Evolutionary conservation across 2,797 vertebrate genomes (phyloP).

Genomic region (Streptopelia turtur): DNA sequence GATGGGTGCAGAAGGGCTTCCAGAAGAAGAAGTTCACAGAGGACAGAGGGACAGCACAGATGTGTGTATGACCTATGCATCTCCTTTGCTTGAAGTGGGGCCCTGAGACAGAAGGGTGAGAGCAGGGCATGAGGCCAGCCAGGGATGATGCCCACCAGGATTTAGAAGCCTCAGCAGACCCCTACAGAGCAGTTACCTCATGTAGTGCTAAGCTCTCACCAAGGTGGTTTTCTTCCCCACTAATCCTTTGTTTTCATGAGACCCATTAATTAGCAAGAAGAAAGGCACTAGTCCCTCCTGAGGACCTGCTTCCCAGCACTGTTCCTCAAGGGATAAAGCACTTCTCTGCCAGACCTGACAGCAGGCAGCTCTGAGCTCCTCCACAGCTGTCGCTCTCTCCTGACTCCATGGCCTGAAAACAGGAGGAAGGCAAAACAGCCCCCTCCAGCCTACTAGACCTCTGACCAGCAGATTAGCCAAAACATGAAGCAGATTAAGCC

Average conservation of each 20-base stretch:
- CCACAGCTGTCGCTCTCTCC: accelerated
- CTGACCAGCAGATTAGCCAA: background rate
- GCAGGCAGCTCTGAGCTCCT: background rate
- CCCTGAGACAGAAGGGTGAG: background rate
- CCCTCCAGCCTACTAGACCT: background rate
- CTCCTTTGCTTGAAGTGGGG: background rate
- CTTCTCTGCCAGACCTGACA: background rate
- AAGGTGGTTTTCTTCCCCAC: background rate
- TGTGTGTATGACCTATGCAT: accelerated
- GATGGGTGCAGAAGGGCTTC: background rate
- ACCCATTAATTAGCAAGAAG: background rate
- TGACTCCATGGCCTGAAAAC: background rate
- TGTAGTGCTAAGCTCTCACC: background rate
- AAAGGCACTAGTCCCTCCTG: background rate
- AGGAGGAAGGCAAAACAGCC: background rate
- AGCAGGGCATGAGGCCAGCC: background rate
- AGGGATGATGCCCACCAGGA: background rate
- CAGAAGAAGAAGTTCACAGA: background rate
- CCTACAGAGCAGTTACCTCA: background rate
- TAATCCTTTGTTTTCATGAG: background rate
- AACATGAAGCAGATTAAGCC: slow-evolving; percentile 38
- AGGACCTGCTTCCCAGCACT: background rate
- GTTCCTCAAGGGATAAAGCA: background rate
- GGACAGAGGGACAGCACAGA: background rate
- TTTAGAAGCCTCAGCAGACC: background rate